Conservation (phyloP, 2,113 vertebrate species). For the Ptilorrhoa leucosticta region DNA sequence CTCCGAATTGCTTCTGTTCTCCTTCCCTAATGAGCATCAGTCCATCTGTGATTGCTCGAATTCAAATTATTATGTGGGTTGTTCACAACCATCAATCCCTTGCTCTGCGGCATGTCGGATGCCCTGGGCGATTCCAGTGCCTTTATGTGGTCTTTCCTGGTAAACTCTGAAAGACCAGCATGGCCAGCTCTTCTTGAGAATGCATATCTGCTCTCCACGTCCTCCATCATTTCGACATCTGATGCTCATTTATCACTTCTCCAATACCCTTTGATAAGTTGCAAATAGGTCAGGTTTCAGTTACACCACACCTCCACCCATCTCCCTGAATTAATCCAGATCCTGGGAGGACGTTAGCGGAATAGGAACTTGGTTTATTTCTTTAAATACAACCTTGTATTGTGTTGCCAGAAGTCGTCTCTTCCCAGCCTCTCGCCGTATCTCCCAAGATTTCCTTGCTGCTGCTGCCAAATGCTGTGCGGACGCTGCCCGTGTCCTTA, state of each 20-base stretch:
- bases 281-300: neutral
- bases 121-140: neutral
- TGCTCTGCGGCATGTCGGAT: neutral
- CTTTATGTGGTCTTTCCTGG: neutral
- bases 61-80: slow-evolving; percentile 19
- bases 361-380: neutral
- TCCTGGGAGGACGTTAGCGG: neutral
- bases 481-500: neutral
- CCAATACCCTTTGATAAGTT: neutral
- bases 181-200: neutral
- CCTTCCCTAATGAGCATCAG: slow-evolving; percentile 20
- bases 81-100: neutral
- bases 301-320: neutral
- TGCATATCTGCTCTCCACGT: neutral
- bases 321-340: neutral
- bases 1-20: neutral
- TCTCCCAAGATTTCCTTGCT: neutral
- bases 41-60: slow-evolving; percentile 37
- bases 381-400: neutral
- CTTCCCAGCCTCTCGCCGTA: neutral
- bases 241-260: neutral
- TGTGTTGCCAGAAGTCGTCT: neutral
- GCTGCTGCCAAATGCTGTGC: neutral
- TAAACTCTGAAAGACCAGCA: neutral
- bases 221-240: neutral